Conservation (phyloP, 2,797 vertebrate species). For the Cottoperca gobio region DNA sequence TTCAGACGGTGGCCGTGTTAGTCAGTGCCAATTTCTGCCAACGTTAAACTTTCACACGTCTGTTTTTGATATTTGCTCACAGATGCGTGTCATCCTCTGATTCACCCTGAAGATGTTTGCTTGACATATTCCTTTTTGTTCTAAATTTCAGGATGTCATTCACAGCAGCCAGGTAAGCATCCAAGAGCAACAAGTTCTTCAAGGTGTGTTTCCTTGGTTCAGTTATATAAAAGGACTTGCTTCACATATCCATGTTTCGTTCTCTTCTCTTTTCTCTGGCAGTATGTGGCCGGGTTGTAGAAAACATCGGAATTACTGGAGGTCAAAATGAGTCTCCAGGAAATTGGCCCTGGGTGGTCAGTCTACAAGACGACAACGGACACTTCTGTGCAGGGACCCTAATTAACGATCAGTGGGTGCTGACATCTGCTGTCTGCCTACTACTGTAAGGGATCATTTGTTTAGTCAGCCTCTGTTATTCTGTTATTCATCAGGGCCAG, state of each 20-base stretch:
- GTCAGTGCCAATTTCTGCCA: background rate
- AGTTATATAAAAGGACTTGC: background rate
- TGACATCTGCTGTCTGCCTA: slow-evolving; percentile 60
- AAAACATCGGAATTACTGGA: slow-evolving; percentile 12
- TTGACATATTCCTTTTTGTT: background rate
- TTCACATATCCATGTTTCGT: background rate
- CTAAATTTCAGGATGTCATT: slow-evolving; percentile 41
- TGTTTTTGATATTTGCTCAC: background rate
- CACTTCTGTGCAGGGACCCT: slow-evolving; percentile 53
- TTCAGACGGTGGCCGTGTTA: no score
- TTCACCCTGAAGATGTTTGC: background rate
- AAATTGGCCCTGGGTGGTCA: slow-evolving; percentile 62
- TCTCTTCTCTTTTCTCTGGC: background rate
- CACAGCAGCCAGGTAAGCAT: slow-evolving; percentile 35
- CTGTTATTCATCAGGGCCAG: background rate
- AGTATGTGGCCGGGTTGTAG: background rate
- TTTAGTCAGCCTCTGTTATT: background rate
- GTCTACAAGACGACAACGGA: accelerated
- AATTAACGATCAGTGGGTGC: slow-evolving; percentile 45
- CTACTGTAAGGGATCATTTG: background rate
- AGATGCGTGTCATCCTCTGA: background rate
- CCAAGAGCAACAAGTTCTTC: background rate
- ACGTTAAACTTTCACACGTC: background rate
- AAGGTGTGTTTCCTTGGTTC: background rate
- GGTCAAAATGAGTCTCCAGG: background rate